A percentile compares a stretch with the other conserved stretches of the same genome.
phyloP scores from a whole-genome alignment of 2,113 vertebrate genomes.

The Aegotheles bennettii region DNA sequence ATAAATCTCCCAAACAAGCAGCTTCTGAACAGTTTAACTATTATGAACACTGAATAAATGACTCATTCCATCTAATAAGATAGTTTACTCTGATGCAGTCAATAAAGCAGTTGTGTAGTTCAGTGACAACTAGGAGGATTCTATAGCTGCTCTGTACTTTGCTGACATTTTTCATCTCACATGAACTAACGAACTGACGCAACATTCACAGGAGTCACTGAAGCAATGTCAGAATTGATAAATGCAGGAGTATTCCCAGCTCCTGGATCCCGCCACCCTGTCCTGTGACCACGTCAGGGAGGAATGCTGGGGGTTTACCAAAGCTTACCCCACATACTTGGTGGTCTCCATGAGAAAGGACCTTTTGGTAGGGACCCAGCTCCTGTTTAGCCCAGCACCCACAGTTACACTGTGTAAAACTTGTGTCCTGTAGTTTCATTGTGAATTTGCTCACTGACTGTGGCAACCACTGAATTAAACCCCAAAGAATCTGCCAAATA shows the following conservation, averaged over 20 bases:
- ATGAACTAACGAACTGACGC: background rate
- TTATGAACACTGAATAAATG: slow-evolving; percentile 25
- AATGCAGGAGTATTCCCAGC: too few species aligned
- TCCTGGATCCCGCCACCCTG: too few species aligned
- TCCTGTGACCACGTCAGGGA: background rate
- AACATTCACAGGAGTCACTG: background rate
- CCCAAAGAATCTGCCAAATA: background rate
- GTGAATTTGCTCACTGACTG: background rate
- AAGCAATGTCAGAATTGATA: background rate
- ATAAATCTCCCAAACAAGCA: slow-evolving; percentile 37
- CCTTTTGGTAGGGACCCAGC: background rate
- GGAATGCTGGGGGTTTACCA: background rate
- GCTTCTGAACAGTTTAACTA: slow-evolving; percentile 17
- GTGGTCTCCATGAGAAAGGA: background rate
- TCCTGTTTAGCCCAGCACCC: background rate
- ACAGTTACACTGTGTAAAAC: background rate
- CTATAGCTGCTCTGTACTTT: background rate
- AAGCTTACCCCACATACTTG: background rate
- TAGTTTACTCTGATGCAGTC: background rate
- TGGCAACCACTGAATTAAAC: background rate
- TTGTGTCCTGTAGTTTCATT: background rate
- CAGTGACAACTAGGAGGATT: background rate
- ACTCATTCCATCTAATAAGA: slow-evolving; percentile 1
- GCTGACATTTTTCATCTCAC: background rate
- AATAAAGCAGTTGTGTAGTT: background rate